These are phyloP conservation scores for Anhinga rufa DNA, from an alignment of 2,113 vertebrate genomes.

Conservation along the genomic window DNA sequence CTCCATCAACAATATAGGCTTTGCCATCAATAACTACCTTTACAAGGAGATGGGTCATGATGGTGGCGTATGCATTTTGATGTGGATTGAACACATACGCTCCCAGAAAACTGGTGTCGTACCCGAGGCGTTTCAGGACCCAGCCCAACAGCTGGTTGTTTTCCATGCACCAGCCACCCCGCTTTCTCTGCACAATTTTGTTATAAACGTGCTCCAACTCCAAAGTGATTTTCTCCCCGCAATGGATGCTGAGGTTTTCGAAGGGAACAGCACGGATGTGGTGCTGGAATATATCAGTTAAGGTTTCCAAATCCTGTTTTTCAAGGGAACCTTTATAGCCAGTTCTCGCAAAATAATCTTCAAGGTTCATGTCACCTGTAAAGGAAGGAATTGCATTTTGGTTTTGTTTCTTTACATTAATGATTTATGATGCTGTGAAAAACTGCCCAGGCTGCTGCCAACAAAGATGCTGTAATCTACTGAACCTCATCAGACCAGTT, in stretches of 20 bases:
- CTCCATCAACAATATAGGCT: conserved; percentile 80
- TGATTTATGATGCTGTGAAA: not conserved
- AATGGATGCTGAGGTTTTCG: conserved; percentile 87
- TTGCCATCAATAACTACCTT: conserved; percentile 71
- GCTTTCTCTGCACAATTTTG: conserved; percentile 74
- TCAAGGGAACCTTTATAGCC: conserved; percentile 71
- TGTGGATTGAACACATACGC: conserved; percentile 64
- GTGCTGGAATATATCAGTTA: conserved; percentile 76
- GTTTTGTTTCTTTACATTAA: not conserved
- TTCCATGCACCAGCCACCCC: conserved; percentile 88
- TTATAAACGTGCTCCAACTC: conserved; percentile 72
- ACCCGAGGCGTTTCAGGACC: conserved; percentile 80
- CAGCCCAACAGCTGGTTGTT: conserved; percentile 84
- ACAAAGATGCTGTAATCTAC: not conserved
- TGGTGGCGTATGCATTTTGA: conserved; percentile 31
- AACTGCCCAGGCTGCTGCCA: not conserved
- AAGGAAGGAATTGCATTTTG: not conserved
- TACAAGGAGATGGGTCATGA: conserved; percentile 74
- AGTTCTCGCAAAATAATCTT: conserved; percentile 84
- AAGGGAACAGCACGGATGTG: conserved; percentile 80
- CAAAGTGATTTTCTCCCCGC: conserved; percentile 74
- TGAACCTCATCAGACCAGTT: not conserved
- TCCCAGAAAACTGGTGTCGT: conserved; percentile 66
- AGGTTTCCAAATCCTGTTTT: conserved; percentile 77
- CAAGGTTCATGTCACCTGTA: conserved; percentile 77